Percentiles rank a stretch among this genome's conserved stretches.
Evolutionary conservation across 2,797 vertebrate genomes (phyloP).

Genomic region (Myripristis murdjan): DNA sequence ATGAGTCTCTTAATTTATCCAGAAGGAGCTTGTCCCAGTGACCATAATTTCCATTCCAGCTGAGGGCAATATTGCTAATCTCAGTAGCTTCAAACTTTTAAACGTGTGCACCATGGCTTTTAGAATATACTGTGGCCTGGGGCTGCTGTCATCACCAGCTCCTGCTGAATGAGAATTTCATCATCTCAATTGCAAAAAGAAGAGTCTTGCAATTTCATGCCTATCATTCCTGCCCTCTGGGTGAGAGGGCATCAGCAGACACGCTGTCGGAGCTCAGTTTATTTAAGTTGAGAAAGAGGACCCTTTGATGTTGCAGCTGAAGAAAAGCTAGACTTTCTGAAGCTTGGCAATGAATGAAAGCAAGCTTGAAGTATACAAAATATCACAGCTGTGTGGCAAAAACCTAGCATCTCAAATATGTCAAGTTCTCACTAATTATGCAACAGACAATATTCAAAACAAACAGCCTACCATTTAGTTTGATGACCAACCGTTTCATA

Average conservation of each 20-base stretch:
- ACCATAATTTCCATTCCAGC: conserved; percentile 19
- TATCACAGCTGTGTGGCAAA: not conserved
- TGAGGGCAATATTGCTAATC: conserved; percentile 33
- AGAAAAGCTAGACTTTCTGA: conserved; percentile 22
- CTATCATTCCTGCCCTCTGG: conserved; percentile 49
- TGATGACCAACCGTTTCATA: too few species aligned
- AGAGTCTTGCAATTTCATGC: conserved; percentile 65
- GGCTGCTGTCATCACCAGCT: conserved; percentile 41
- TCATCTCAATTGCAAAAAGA: conserved; percentile 53
- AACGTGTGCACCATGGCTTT: conserved; percentile 1
- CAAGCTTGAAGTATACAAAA: not conserved
- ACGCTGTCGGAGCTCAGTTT: conserved; percentile 30
- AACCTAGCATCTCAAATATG: not conserved
- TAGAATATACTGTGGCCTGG: conserved; percentile 18
- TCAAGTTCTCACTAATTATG: conserved; percentile 2
- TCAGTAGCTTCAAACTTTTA: conserved; percentile 27
- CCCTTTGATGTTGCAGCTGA: conserved; percentile 53
- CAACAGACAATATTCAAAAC: not conserved
- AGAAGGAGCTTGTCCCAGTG: conserved; percentile 10
- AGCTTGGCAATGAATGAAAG: conserved; percentile 30
- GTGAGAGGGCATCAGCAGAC: conserved; percentile 58
- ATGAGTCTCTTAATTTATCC: not conserved
- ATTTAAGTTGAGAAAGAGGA: conserved; percentile 39
- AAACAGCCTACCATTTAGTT: too few species aligned
- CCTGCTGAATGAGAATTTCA: conserved; percentile 54